Evolutionary conservation across 2,113 vertebrate species (phyloP).

Genomic region (Petrocephalus zakoni): DNA sequence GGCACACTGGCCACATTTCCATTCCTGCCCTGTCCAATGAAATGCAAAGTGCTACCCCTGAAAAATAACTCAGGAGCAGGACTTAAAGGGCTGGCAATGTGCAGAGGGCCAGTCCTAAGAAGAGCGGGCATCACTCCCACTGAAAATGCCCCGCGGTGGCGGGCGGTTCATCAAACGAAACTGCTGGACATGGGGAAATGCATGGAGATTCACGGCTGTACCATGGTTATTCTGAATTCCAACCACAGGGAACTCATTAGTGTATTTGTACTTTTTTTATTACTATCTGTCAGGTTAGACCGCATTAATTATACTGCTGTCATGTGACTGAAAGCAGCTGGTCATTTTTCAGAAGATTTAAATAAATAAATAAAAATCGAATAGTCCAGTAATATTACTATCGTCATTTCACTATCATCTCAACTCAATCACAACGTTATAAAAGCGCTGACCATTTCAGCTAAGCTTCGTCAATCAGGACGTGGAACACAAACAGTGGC

Average conservation of each 20-base stretch:
- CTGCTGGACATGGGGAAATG: background rate
- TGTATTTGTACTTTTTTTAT: background rate
- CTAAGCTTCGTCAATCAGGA: background rate
- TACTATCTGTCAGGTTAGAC: background rate
- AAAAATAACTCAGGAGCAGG: background rate
- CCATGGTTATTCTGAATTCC: background rate
- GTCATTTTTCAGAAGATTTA: background rate
- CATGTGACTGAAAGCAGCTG: background rate
- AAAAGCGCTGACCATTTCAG: background rate
- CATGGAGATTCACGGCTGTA: background rate
- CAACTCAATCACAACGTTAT: background rate
- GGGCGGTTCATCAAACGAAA: background rate
- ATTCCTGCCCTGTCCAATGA: background rate
- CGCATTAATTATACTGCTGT: background rate
- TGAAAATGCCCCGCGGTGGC: background rate
- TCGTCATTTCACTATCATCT: background rate
- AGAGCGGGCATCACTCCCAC: background rate
- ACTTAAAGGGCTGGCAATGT: background rate
- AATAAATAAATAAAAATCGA: background rate
- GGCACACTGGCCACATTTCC: background rate
- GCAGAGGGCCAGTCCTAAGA: background rate
- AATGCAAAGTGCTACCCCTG: background rate
- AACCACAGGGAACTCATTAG: background rate
- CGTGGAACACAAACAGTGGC: background rate
- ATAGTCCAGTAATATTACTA: background rate